phyloP scores from a whole-genome alignment of 1,140 invertebrate genomes.

The Drosophila quadrilineata region DNA sequence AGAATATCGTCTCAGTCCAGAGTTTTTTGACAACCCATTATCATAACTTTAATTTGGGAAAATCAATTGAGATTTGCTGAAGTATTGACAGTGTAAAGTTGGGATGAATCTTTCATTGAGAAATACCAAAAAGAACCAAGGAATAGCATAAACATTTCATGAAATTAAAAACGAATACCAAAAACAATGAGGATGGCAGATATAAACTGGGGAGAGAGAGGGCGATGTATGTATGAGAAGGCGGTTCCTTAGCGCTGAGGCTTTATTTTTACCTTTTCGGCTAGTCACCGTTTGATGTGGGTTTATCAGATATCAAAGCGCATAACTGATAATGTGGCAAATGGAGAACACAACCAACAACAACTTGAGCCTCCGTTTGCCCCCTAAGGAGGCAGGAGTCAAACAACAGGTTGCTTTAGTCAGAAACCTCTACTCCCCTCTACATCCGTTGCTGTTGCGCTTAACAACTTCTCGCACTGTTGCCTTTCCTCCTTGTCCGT shows the following conservation, averaged over 20 bases:
- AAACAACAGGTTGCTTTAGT: constrained; percentile 62
- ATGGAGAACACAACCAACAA: constrained; percentile 27
- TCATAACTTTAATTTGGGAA: too few species aligned
- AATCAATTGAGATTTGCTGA: too few species aligned
- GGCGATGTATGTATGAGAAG: not conserved
- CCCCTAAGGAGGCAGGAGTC: constrained; percentile 28
- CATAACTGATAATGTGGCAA: constrained; percentile 77
- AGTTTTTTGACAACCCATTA: too few species aligned
- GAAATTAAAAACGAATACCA: too few species aligned
- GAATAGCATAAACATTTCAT: not conserved
- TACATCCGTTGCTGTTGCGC: not conserved
- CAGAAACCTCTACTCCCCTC: not conserved
- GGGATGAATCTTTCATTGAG: too few species aligned
- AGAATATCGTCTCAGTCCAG: too few species aligned
- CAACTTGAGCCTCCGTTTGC: too few species aligned
- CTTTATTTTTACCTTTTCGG: constrained; percentile 51
- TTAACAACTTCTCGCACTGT: not conserved
- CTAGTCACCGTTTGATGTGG: constrained; percentile 67
- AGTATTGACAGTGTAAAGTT: too few species aligned
- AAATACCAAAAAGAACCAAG: too few species aligned
- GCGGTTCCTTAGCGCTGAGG: constrained; percentile 24
- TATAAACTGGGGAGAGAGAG: not conserved
- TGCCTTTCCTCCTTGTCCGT: not conserved
- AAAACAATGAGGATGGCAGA: not conserved
- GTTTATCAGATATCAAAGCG: constrained; percentile 78